These are phyloP conservation scores for Cryptophagus acutangulus DNA, from an alignment of 2,888 invertebrate genomes.

Conservation along the genomic window DNA sequence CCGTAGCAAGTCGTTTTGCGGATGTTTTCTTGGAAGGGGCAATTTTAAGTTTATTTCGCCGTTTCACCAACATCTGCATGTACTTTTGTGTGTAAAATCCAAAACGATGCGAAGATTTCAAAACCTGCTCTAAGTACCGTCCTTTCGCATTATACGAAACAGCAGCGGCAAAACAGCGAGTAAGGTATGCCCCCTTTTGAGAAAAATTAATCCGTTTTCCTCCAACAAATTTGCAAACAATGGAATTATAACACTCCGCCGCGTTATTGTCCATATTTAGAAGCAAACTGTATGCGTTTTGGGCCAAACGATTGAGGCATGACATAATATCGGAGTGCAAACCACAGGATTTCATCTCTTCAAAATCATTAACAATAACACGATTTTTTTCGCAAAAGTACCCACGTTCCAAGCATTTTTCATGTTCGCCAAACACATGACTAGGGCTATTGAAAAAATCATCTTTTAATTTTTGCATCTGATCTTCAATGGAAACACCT, in stretches of 20 bases:
- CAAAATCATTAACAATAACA: background rate
- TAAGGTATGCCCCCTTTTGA: constrained; percentile 31
- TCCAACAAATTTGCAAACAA: constrained; percentile 35
- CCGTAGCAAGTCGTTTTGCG: too few relatives aligned
- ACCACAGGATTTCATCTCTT: background rate
- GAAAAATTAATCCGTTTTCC: constrained; percentile 39
- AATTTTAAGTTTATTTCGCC: too few relatives aligned
- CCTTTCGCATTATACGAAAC: constrained; percentile 30
- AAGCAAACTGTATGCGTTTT: constrained; percentile 23
- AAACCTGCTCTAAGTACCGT: constrained; percentile 1
- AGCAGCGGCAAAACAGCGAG: constrained; percentile 33
- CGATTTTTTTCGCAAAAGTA: too few relatives aligned
- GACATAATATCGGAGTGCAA: background rate
- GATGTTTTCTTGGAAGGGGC: too few relatives aligned
- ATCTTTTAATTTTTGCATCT: constrained; percentile 11
- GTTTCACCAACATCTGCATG: too few relatives aligned
- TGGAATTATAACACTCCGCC: constrained; percentile 34
- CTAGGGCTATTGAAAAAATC: constrained; percentile 20
- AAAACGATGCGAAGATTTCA: too few relatives aligned
- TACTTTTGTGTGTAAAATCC: too few relatives aligned
- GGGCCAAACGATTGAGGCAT: constrained; percentile 8
- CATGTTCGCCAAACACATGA: constrained; percentile 34
- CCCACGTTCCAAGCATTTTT: constrained; percentile 16
- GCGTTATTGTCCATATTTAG: constrained; percentile 31
- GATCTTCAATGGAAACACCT: background rate